Percentiles rank a stretch among this genome's conserved stretches.
Evolutionary conservation across 2,797 vertebrate species (phyloP).

Genomic region (Mormyrus proboscirostris): DNA sequence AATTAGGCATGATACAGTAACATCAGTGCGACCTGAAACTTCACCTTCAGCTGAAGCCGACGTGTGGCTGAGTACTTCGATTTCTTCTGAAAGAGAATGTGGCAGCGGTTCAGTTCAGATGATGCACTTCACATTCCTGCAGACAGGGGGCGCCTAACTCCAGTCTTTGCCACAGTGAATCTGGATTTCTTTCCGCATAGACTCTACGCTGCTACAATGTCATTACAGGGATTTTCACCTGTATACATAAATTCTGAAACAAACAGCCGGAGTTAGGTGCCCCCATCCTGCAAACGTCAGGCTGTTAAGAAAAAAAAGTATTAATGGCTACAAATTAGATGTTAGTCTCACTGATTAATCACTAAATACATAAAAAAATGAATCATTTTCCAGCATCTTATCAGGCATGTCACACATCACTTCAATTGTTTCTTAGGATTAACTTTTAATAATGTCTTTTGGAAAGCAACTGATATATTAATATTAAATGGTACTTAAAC

Average conservation of each 20-base stretch:
- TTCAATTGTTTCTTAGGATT: background rate
- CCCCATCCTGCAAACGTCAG: background rate
- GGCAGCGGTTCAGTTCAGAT: background rate
- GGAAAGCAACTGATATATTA: background rate
- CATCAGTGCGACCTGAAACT: background rate
- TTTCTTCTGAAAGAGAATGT: slow-evolving; percentile 25
- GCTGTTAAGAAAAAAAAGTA: background rate
- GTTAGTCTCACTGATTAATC: background rate
- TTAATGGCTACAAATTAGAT: background rate
- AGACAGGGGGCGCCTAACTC: background rate
- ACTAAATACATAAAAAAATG: background rate
- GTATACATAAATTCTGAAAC: background rate
- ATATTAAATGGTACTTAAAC: background rate
- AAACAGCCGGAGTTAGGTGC: background rate
- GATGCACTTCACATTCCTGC: background rate
- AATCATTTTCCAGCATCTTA: background rate
- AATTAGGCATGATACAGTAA: background rate
- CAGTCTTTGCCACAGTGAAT: background rate
- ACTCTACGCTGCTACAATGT: background rate
- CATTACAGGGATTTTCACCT: background rate
- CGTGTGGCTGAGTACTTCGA: slow-evolving; percentile 31
- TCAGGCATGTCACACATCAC: background rate
- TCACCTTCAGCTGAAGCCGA: slow-evolving; percentile 30
- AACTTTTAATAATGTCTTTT: background rate
- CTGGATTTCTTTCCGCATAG: background rate